Percentiles rank a stretch among this genome's conserved stretches.
These are phyloP conservation scores for Rhodinocichla rosea DNA, from an alignment of 2,113 vertebrate genomes.

Conservation along the genomic window DNA sequence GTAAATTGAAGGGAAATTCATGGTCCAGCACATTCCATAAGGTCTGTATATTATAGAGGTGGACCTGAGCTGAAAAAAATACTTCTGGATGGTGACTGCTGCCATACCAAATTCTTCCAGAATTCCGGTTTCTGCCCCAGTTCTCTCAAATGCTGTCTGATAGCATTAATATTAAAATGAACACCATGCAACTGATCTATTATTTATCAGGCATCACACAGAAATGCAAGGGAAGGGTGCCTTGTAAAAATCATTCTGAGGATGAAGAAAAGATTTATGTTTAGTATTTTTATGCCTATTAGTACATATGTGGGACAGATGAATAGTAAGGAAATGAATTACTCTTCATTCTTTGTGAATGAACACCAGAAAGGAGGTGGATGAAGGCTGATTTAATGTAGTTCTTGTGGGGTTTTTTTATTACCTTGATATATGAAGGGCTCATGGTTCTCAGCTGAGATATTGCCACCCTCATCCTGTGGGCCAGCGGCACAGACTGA, in stretches of 20 bases:
- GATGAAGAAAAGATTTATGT: slow-evolving; percentile 49
- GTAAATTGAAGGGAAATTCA: not conserved
- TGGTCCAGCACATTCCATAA: not conserved
- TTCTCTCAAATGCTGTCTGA: not conserved
- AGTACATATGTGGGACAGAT: not conserved
- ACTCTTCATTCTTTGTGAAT: slow-evolving; percentile 8
- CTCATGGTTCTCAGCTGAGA: not conserved
- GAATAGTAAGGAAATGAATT: slow-evolving; percentile 21
- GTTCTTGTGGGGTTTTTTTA: not conserved
- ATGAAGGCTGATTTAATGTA: not conserved
- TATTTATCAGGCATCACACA: not conserved
- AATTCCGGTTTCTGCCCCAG: not conserved
- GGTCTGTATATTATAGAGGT: not conserved
- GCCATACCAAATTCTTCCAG: not conserved
- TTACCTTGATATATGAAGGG: not conserved
- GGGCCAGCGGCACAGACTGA: not conserved
- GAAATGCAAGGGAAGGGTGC: not conserved
- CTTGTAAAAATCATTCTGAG: slow-evolving; percentile 36
- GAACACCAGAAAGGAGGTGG: not conserved
- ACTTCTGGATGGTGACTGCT: not conserved
- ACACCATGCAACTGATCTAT: not conserved
- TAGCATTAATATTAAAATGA: slow-evolving; percentile 12
- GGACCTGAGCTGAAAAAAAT: not conserved
- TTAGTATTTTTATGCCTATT: slow-evolving; percentile 13
- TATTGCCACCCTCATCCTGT: not conserved